Percentiles rank a stretch among this genome's conserved stretches.
phyloP scores from a whole-genome alignment of 2,113 vertebrate genomes.

The Leptodactylus fuscus region DNA sequence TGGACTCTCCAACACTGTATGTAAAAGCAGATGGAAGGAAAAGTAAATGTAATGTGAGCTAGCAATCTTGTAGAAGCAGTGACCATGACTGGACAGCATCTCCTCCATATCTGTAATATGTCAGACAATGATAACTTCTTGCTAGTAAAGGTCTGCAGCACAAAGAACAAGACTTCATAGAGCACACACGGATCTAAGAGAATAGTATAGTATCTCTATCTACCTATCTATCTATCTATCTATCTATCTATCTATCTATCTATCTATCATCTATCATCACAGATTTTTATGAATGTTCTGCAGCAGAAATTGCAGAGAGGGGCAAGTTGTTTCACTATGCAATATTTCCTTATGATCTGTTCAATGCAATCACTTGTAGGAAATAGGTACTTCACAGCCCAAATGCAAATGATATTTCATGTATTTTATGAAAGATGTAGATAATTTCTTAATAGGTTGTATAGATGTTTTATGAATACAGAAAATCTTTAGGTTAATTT shows the following conservation, averaged over 20 bases:
- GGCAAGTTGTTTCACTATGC: background rate
- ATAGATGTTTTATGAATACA: slow-evolving; percentile 48
- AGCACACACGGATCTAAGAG: too few species aligned
- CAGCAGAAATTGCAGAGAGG: background rate
- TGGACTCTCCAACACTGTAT: too few species aligned
- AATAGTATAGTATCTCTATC: background rate
- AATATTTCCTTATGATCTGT: background rate
- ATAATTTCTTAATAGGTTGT: slow-evolving; percentile 36
- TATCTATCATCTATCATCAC: background rate
- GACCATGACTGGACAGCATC: background rate
- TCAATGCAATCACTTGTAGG: background rate
- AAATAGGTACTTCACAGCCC: background rate
- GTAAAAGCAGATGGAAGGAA: too few species aligned
- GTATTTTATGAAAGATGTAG: slow-evolving; percentile 20
- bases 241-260: background rate
- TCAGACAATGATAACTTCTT: too few species aligned
- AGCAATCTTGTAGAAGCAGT: background rate
- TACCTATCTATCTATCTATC: background rate
- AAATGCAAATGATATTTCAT: slow-evolving; percentile 26
- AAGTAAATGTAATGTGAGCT: background rate
- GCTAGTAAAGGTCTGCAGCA: too few species aligned
- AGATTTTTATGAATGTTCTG: background rate
- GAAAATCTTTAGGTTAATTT: slow-evolving; percentile 54
- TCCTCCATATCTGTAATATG: background rate
- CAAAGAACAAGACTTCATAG: too few species aligned